A percentile compares a stretch with the other conserved stretches of the same genome.
phyloP scores from a whole-genome alignment of 2,888 invertebrate species.

The Zygaena filipendulae region DNA sequence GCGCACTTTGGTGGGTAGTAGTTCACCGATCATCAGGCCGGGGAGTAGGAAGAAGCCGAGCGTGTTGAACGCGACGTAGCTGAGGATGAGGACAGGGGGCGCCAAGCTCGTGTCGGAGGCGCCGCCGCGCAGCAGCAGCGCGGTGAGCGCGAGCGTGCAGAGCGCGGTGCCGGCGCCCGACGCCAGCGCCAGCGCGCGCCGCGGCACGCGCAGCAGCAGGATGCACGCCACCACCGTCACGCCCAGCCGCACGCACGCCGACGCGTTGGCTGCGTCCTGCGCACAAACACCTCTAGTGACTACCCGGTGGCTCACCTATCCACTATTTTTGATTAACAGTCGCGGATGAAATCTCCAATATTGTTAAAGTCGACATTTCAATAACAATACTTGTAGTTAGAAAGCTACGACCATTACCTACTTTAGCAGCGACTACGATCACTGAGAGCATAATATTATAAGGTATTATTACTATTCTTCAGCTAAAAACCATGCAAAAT shows the following conservation, averaged over 20 bases:
- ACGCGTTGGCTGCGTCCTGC: conserved; percentile 74
- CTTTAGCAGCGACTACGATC: too few relatives aligned
- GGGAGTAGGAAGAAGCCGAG: conserved; percentile 79
- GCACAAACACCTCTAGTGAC: too few relatives aligned
- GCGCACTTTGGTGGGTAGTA: conserved; percentile 77
- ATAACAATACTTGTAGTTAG: too few relatives aligned
- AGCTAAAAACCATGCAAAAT: too few relatives aligned
- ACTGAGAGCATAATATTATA: too few relatives aligned
- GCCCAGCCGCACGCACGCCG: conserved; percentile 72
- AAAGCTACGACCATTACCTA: too few relatives aligned
- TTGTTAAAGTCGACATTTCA: too few relatives aligned
- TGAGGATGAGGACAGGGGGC: conserved; percentile 57
- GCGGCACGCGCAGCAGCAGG: conserved; percentile 71
- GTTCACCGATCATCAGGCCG: conserved; percentile 79
- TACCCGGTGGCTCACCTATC: too few relatives aligned
- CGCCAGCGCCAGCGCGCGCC: conserved; percentile 72
- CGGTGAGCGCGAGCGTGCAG: conserved; percentile 70
- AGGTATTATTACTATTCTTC: too few relatives aligned
- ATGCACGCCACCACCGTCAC: conserved; percentile 75
- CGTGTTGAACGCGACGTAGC: conserved; percentile 80
- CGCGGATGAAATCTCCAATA: too few relatives aligned
- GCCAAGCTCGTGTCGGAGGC: conserved; percentile 25
- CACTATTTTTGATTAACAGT: too few relatives aligned
- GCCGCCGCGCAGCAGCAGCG: conserved; percentile 31
- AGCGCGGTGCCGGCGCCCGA: conserved; percentile 76